phyloP scores from a whole-genome alignment of 2,888 invertebrate genomes.

The Bhutanitis thaidina region DNA sequence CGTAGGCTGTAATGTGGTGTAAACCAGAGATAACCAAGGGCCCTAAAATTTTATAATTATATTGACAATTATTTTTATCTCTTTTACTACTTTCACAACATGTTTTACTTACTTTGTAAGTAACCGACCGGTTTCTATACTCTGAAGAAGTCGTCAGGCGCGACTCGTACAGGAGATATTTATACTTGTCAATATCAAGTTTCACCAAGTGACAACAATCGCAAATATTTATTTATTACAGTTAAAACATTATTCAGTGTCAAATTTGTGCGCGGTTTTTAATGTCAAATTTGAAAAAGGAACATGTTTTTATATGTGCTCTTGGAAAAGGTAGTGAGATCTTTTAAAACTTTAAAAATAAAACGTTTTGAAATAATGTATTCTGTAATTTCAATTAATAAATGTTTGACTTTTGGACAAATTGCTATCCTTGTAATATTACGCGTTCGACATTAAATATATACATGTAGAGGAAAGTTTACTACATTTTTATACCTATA shows the following conservation, averaged over 20 bases:
- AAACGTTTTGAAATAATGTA: not conserved
- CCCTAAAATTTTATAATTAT: too few relatives aligned
- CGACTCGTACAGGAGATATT: too few relatives aligned
- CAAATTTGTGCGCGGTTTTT: not conserved
- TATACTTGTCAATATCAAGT: too few relatives aligned
- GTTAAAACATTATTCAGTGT: not conserved
- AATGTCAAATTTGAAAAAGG: not conserved
- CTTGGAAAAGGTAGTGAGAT: not conserved
- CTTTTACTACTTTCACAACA: too few relatives aligned
- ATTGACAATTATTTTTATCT: too few relatives aligned
- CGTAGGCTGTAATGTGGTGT: too few relatives aligned
- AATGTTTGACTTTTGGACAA: not conserved
- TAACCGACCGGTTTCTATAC: too few relatives aligned
- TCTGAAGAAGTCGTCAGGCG: too few relatives aligned
- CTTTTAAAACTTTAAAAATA: not conserved
- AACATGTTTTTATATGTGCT: not conserved
- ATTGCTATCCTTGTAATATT: not conserved
- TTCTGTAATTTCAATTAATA: not conserved
- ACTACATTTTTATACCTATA: constrained; percentile 20
- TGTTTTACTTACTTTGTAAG: too few relatives aligned
- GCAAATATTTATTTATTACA: too few relatives aligned
- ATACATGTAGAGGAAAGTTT: not conserved
- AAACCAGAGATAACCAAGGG: too few relatives aligned
- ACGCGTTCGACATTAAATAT: not conserved
- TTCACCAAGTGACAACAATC: too few relatives aligned